A percentile compares a stretch with the other conserved stretches of the same genome.
Conservation (phyloP, 2,797 vertebrate genomes). For the Xiphorhynchus erythropygius region DNA sequence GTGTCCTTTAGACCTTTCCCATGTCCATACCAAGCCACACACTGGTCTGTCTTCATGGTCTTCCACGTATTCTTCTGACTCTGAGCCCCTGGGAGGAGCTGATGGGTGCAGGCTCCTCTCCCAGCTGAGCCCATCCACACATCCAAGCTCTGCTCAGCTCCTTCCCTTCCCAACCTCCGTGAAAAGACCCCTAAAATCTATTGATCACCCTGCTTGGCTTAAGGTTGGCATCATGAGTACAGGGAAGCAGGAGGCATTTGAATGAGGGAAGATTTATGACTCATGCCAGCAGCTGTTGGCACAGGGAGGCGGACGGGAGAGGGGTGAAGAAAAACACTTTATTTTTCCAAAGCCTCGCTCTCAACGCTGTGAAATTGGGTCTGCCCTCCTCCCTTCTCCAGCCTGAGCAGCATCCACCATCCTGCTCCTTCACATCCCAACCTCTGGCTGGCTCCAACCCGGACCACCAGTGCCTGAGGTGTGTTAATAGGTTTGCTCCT, state of each 20-base stretch:
- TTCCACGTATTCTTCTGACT: rapidly evolving
- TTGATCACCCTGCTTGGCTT: background rate
- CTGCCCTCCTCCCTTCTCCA: background rate
- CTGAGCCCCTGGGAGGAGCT: background rate
- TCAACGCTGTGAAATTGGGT: background rate
- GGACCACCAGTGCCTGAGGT: rapidly evolving
- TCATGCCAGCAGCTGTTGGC: conserved; percentile 20
- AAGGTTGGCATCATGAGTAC: background rate
- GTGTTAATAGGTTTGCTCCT: background rate
- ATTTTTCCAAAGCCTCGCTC: background rate
- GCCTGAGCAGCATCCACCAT: background rate
- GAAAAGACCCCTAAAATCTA: background rate
- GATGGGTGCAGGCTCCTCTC: background rate
- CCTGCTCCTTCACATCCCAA: background rate
- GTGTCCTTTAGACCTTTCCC: background rate
- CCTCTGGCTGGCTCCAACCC: rapidly evolving
- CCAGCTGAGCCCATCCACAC: rapidly evolving
- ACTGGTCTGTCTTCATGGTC: rapidly evolving
- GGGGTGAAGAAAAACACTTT: background rate
- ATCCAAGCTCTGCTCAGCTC: background rate
- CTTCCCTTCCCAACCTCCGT: background rate
- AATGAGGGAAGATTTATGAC: conserved; percentile 5
- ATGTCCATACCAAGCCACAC: background rate
- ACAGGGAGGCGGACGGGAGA: background rate
- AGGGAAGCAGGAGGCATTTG: background rate